Percentiles rank a stretch among this genome's conserved stretches.
These are phyloP conservation scores for Aphelocoma californica DNA, from an alignment of 2,797 vertebrate genomes.

Conservation along the genomic window DNA sequence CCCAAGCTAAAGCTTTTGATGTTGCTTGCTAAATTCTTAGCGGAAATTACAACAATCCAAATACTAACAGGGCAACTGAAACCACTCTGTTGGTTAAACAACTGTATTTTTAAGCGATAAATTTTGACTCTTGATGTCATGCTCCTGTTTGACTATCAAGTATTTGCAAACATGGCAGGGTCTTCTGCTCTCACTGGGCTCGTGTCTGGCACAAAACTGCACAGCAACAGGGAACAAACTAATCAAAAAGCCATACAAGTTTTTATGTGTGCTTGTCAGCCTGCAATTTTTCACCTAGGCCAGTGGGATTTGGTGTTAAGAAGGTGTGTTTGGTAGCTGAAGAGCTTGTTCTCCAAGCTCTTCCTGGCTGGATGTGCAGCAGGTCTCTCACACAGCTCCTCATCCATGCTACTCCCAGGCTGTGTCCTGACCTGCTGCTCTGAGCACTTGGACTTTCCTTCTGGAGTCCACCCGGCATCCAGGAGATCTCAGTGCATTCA, in stretches of 20 bases:
- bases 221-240: neutral
- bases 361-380: neutral
- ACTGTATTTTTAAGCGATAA: neutral
- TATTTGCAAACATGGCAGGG: neutral
- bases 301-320: neutral
- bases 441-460: neutral
- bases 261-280: neutral
- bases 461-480: fast-evolving
- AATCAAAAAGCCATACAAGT: neutral
- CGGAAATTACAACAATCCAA: neutral
- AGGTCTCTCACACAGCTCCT: neutral
- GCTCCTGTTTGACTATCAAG: neutral
- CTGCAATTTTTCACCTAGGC: neutral
- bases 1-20: conserved; percentile 38
- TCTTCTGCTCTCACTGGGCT: conserved; percentile 5
- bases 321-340: neutral
- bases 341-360: neutral
- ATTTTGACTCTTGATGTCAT: neutral
- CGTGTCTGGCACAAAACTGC: neutral
- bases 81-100: neutral
- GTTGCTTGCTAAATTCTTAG: conserved; percentile 31
- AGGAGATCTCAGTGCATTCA: neutral
- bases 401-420: neutral
- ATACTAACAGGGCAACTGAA: neutral
- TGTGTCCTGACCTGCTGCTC: neutral